These are phyloP conservation scores for Zalophus californianus DNA, from an alignment of 2,797 vertebrate species.

Conservation along the genomic window DNA sequence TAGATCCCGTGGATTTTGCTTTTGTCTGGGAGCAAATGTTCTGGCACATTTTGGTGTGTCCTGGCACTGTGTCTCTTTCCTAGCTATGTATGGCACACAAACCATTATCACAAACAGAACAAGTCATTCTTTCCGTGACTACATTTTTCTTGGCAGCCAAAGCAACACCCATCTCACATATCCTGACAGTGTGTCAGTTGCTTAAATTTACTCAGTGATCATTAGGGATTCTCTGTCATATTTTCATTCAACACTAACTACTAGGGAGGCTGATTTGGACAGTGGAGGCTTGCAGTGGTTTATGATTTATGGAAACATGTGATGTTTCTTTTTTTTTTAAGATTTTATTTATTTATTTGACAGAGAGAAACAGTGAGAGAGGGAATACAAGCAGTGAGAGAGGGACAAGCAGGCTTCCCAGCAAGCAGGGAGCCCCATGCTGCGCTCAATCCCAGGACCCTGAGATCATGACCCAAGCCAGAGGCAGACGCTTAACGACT, in stretches of 20 bases:
- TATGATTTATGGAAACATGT: neutral
- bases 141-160: neutral
- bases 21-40: neutral
- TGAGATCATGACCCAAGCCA: too few relatives aligned
- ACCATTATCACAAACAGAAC: neutral
- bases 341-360: too few relatives aligned
- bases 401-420: too few relatives aligned
- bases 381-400: too few relatives aligned
- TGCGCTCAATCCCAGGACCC: too few relatives aligned
- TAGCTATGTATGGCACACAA: too few relatives aligned
- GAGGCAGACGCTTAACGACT: too few relatives aligned
- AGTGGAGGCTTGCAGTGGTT: neutral
- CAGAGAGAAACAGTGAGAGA: too few relatives aligned
- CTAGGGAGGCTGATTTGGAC: neutral
- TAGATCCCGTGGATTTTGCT: neutral
- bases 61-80: neutral
- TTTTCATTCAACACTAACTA: conserved; percentile 18
- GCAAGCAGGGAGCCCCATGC: too few relatives aligned
- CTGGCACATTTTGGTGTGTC: neutral
- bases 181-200: neutral
- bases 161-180: neutral
- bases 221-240: neutral
- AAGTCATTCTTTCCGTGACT: neutral
- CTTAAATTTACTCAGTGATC: conserved; percentile 22
- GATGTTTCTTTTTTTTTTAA: neutral